Base-by-base conservation (phyloP, 2,888 invertebrate species). In the Onthophagus sagittarius region DNA sequence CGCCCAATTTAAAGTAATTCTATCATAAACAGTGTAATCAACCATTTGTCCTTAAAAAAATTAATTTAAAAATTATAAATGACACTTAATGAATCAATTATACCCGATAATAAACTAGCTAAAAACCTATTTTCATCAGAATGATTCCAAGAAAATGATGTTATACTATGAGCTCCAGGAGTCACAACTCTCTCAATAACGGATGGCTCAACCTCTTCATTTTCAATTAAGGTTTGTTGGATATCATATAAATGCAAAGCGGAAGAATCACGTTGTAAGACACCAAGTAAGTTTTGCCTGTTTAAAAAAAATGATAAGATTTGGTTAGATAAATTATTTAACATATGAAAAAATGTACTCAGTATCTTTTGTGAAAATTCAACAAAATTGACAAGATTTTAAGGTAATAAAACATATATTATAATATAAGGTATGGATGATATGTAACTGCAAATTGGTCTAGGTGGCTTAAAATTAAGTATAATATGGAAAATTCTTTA, bases 91-190 rank as follows among this genome's bases (percentile, higher is more conserved):
- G 7, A 63, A 15, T 63, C 32, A n/a, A 67, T 79, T 23, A 23
- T 23, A 89, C 89, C 90, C 69, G 87, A 86, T 0, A 87, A 81
- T n/a, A 89, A 86, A 69, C 93, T 90, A 0, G 92, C 90, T 71
- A 96, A 86, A 77, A 96, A 86, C 39, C 94, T 86, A 81, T 94
- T 94, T 83, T 93, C 93, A 81, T 95, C 92, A 3, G 87, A 87
- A 0, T 94, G 93, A 86, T 98, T 97, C 96, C 98, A 98, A 53
- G 93, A 91, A 84, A 95, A 94, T 75, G 95, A 92, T 7, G 92
- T 90, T 11, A 96, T 85, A 64, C 84, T 84, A 76, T 85, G 84
- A 5, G 84, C 82, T 14, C 84, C 84, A 70, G 88, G 87, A 39
- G 82, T 81, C n/a, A 91, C 88, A 74, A 90, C 89, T 79, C 94